Evolutionary conservation across 1,140 invertebrate genomes (phyloP).

Genomic region (Galendromus occidentalis): DNA sequence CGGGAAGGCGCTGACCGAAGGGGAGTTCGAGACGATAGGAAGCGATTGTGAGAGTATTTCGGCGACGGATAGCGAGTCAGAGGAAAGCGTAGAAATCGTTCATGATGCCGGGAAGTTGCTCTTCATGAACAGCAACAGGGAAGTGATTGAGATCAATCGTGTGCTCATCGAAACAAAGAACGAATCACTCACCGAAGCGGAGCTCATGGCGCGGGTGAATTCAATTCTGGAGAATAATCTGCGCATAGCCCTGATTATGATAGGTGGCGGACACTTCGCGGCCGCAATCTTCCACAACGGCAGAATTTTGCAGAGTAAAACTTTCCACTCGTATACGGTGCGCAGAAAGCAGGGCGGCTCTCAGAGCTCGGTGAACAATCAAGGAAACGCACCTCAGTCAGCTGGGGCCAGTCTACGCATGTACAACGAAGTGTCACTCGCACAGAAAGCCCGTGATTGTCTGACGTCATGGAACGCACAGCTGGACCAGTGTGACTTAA

Average conservation of each 20-base stretch:
- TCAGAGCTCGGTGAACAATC: neutral
- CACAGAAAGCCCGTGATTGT: neutral
- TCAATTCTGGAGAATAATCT: neutral
- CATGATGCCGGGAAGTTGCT: neutral
- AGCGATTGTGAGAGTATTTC: constrained; percentile 3
- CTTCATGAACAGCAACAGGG: neutral
- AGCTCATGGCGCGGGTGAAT: neutral
- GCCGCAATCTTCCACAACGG: constrained; percentile 3
- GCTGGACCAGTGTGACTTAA: neutral
- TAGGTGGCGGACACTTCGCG: neutral
- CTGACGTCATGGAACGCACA: neutral
- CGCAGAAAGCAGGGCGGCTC: neutral
- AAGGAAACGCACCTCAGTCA: neutral
- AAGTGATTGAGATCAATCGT: neutral
- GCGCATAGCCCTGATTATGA: neutral
- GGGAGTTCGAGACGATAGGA: neutral
- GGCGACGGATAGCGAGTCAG: neutral
- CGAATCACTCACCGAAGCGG: neutral
- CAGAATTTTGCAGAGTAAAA: neutral
- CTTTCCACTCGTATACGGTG: constrained; percentile 3
- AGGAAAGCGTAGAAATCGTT: neutral
- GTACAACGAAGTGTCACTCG: neutral
- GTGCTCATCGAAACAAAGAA: neutral
- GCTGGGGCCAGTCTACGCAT: neutral
- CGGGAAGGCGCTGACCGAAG: neutral